Evolutionary conservation across 2,797 vertebrate species (phyloP), one percentile per base, ranked within the genome.

Genomic region (Triplophysa yarkandensis): DNA sequence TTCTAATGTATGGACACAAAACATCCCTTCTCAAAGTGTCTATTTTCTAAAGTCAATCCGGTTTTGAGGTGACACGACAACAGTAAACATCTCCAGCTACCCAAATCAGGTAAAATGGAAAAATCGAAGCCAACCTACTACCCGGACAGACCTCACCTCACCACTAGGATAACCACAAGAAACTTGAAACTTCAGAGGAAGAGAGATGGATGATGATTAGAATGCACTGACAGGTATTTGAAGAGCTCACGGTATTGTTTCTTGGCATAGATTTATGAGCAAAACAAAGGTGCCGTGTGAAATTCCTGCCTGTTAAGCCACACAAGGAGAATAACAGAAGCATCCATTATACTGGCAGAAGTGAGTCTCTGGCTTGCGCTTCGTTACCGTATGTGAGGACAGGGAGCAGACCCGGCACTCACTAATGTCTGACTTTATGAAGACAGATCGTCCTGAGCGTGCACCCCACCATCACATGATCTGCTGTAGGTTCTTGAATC

Each of bases 361-460:
- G 23, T 9, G 14, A 74, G 41, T 74, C 62, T 74, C 34, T 28
- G 72, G 71, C 27, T 60, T 44, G 52, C 58, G 74, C 67, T 64
- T 65, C 1, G 6, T 74, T 74, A 66, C 60, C 28, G 28, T 34
- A 46, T 69, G 25, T 70, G 11, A 70, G 55, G 32, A 67, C 30
- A 21, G 10, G 55, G 54, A 50, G 66, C 52, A 66, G 52, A 48
- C 52, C 32, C 69, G 60, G 57, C 43, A 71, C 41, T 72, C 67
- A 78, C 46, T 70, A 79, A 48, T 44, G 66, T 79, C 70, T 80
- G 68, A 9, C 6, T 75, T 76, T 69, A 74, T 60, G 41, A 74
- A 77, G 74, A 80, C 76, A 81, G 25, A 71, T 72, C 78, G 80
- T 82, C 68, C 27, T 41, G 71, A 83, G 84, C 39, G 25, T 36